Percentiles rank a stretch among this genome's conserved stretches.
These are phyloP conservation scores for Myopa tessellatipennis DNA, from an alignment of 2,888 invertebrate genomes.

Conservation along the genomic window DNA sequence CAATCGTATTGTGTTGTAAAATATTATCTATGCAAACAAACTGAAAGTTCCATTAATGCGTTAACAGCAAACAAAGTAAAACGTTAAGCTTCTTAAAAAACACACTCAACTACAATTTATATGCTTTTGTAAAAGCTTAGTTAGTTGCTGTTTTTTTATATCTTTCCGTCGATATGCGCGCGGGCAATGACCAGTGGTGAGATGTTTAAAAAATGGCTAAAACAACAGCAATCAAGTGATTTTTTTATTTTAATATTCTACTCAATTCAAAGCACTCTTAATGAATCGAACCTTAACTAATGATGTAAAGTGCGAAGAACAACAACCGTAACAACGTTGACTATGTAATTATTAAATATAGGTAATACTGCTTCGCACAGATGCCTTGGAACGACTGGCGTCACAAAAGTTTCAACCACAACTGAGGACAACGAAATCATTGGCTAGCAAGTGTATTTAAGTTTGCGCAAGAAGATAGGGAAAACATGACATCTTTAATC, in stretches of 20 bases:
- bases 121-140: not conserved
- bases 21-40: not conserved
- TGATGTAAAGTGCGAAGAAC: slow-evolving; percentile 20
- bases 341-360: slow-evolving; percentile 8
- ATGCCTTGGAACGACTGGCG: slow-evolving; percentile 26
- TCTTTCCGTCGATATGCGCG: not conserved
- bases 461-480: not conserved
- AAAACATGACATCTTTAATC: slow-evolving; percentile 8
- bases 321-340: not conserved
- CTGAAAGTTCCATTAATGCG: too few species aligned
- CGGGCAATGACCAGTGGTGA: slow-evolving; percentile 19
- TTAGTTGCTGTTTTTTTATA: not conserved
- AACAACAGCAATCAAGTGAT: not conserved
- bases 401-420: slow-evolving; percentile 23
- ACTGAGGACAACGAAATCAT: slow-evolving; percentile 28
- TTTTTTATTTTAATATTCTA: not conserved
- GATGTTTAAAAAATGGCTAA: not conserved
- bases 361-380: not conserved
- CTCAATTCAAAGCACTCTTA: not conserved
- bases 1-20: not conserved
- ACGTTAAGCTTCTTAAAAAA: not conserved
- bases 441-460: not conserved
- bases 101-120: not conserved
- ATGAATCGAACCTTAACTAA: slow-evolving; percentile 20
- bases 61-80: not conserved